Evolutionary conservation across 1,140 invertebrate species (phyloP).

Genomic region (Bombus waltoni): DNA sequence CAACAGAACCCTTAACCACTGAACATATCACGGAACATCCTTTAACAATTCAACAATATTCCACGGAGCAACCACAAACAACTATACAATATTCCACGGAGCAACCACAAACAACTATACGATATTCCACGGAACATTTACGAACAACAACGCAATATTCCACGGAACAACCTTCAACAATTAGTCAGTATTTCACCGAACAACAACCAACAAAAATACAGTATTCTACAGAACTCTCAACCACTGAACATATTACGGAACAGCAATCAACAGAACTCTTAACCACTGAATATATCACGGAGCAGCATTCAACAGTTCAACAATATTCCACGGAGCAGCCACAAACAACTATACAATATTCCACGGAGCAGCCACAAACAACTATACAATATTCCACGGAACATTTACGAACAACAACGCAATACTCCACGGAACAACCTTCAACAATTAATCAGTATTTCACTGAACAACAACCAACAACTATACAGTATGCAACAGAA

Average conservation of each 20-base stretch:
- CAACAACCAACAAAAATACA: background rate
- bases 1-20: constrained; percentile 27
- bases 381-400: constrained; percentile 27
- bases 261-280: constrained; percentile 8
- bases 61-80: background rate
- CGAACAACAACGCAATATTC: background rate
- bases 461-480: background rate
- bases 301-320: background rate
- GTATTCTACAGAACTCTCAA: background rate
- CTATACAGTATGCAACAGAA: background rate
- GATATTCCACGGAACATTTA: background rate
- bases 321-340: background rate
- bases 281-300: background rate
- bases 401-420: background rate
- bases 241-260: background rate
- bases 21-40: background rate
- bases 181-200: background rate
- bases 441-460: background rate
- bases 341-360: background rate
- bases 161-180: background rate
- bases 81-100: background rate
- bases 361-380: background rate
- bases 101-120: background rate
- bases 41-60: background rate
- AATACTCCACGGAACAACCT: background rate